phyloP scores from a whole-genome alignment of 1,140 invertebrate genomes.

The Campoletis sonorensis region DNA sequence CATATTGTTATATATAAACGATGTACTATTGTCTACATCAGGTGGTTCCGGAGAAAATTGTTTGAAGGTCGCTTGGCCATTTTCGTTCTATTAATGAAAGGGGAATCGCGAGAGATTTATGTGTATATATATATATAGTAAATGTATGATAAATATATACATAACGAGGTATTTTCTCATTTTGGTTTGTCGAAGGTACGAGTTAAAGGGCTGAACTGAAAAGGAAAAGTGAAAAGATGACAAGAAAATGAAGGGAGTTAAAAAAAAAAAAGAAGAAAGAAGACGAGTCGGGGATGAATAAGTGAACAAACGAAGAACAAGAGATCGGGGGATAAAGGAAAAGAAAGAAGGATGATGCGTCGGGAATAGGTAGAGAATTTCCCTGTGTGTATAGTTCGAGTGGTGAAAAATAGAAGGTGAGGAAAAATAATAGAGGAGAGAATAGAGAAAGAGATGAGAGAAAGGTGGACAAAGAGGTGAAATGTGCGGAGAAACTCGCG shows the following conservation, averaged over 20 bases:
- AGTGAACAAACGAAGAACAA: conserved; percentile 14
- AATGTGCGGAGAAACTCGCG: conserved; percentile 19
- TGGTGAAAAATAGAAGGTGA: conserved; percentile 17
- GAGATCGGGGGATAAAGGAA: conserved; percentile 13
- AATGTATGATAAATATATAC: no score
- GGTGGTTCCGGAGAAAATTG: not conserved
- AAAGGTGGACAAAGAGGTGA: conserved; percentile 41
- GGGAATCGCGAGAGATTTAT: not conserved
- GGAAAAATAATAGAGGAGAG: conserved; percentile 29
- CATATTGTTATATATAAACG: not conserved
- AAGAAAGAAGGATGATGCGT: conserved; percentile 23
- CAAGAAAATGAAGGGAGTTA: not conserved
- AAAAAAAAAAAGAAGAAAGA: not conserved
- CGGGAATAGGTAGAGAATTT: conserved; percentile 8
- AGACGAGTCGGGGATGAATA: not conserved
- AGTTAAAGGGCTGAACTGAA: not conserved
- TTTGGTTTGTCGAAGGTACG: not conserved
- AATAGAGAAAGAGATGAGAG: conserved; percentile 34
- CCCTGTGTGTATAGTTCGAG: conserved; percentile 4
- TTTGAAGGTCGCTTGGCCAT: not conserved
- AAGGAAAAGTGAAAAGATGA: conserved; percentile 5
- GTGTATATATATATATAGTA: no score
- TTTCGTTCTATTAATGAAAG: not conserved
- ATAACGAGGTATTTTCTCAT: not conserved
- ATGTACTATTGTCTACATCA: not conserved